Evolutionary conservation across 1,140 invertebrate genomes (phyloP).

Genomic region (Pomacea maculata): DNA sequence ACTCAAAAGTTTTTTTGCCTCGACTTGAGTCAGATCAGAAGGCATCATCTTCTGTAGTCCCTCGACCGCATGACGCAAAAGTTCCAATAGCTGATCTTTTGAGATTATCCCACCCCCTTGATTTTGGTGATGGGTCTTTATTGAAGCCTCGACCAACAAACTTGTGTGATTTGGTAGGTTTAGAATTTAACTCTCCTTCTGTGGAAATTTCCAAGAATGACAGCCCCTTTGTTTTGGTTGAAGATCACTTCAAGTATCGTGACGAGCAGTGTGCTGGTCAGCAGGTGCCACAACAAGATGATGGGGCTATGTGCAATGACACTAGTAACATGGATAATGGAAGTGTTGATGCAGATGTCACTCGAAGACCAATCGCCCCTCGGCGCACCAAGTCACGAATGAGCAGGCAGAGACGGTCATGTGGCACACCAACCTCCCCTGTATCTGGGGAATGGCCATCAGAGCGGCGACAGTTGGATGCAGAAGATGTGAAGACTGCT

Average conservation of each 20-base stretch:
- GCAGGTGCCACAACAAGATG: background rate
- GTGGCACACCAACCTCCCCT: background rate
- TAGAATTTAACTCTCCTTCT: conserved; percentile 7
- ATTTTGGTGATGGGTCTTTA: conserved; percentile 8
- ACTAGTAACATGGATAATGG: background rate
- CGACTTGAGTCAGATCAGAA: background rate
- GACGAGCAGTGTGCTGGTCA: background rate
- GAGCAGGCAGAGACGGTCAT: background rate
- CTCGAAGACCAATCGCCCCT: conserved; percentile 1
- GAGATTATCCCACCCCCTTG: conserved; percentile 22
- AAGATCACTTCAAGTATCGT: conserved; percentile 9
- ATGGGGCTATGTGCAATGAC: conserved; percentile 8
- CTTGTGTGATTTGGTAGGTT: conserved; percentile 5
- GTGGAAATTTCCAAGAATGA: conserved; percentile 22
- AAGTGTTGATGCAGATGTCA: background rate
- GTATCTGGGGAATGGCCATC: background rate
- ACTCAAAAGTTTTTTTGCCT: conserved; percentile 40
- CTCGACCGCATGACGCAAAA: too few species aligned
- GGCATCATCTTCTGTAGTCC: too few species aligned
- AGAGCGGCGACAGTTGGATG: too few species aligned
- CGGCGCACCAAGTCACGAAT: conserved; percentile 8
- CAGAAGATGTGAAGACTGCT: too few species aligned
- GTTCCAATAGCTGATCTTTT: conserved; percentile 47
- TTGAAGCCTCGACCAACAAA: background rate
- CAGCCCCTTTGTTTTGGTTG: conserved; percentile 13